These are phyloP conservation scores for Cartodere bifasciata DNA, from an alignment of 2,888 invertebrate species.

Conservation along the genomic window DNA sequence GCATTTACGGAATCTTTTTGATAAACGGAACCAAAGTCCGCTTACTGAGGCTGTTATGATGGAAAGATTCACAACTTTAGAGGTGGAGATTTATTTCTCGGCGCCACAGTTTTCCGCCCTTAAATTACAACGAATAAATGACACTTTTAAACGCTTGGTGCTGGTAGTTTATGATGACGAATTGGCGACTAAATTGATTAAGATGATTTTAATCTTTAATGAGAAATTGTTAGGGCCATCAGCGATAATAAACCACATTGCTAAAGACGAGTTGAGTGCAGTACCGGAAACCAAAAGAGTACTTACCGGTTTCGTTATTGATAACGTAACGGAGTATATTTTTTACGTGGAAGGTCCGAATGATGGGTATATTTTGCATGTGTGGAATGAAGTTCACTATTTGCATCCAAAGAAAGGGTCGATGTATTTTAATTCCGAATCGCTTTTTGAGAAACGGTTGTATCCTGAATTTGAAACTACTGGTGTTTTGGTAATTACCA, in stretches of 20 bases:
- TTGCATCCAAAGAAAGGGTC: slow-evolving; percentile 14
- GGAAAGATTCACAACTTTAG: slow-evolving; percentile 14
- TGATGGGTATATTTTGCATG: slow-evolving; percentile 20
- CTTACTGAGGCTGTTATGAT: slow-evolving; percentile 13
- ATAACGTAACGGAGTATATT: slow-evolving; percentile 19
- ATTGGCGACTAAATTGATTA: slow-evolving; percentile 13
- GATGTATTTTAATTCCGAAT: slow-evolving; percentile 26
- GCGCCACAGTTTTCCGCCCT: slow-evolving; percentile 16
- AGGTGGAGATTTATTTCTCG: slow-evolving; percentile 20
- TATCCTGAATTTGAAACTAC: slow-evolving; percentile 20
- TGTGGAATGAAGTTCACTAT: slow-evolving; percentile 18
- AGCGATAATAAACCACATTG: slow-evolving; percentile 1
- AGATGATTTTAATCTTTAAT: slow-evolving; percentile 17
- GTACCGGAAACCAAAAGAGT: neutral
- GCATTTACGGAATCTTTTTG: slow-evolving; percentile 11
- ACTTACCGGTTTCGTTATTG: slow-evolving; percentile 22
- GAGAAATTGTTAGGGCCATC: slow-evolving; percentile 9
- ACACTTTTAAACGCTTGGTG: slow-evolving; percentile 20
- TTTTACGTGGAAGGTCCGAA: slow-evolving; percentile 22
- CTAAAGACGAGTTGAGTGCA: neutral
- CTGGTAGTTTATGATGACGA: slow-evolving; percentile 14
- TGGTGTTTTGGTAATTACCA: slow-evolving; percentile 21
- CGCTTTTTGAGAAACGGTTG: slow-evolving; percentile 24
- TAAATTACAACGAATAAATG: neutral
- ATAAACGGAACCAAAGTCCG: slow-evolving; percentile 9